Base-by-base conservation (phyloP, 2,113 vertebrate species). In the Tachysurus vachellii region DNA sequence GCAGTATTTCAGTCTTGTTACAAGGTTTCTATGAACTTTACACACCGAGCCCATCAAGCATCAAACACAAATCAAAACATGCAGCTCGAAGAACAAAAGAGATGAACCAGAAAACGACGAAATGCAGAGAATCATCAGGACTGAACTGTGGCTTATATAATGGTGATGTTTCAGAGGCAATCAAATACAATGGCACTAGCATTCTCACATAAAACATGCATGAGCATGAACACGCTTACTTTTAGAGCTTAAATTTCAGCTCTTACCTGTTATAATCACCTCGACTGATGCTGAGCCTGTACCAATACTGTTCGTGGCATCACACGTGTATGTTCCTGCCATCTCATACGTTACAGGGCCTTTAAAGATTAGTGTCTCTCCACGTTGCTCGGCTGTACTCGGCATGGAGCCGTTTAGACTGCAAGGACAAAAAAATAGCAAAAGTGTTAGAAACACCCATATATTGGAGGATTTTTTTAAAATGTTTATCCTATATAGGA, bases 361-460 rank as follows among this genome's bases (percentile, higher is more conserved):
- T 91, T 96, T 97, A 90, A 99, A 98, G 91, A 94, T 94, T 54
- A 99, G 94, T 16, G 97, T 93, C 84, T 96, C 96, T 91, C 98
- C 98, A 89, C 95, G 96, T 89, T 97, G 94, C 83, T 98, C 97
- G 81, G 95, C 96, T 0, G 93, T 96, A 89, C 93, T 96, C 0
- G 97, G 97, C 85, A 99, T 94, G n/a, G 98, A 96, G 81, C 96
- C 96, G 1, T 99, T 99, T 80, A 97, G 92, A 91, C 98, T 99
- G 92, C 3, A 23, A 86, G 56, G 79, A 90, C 14, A 83, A 82
- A 83, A 76, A 54, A 50, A 66, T 62, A 44, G 28, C 54, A 83
- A n/a, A 53, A 3, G 70, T 73, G 70, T 73, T 73, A 44, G 7
- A 73, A 44, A 44, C 36, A 73, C 70, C 68, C 16, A 42, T 71